Conservation (phyloP, 2,113 vertebrate species). For the Macquaria ambigua region DNA sequence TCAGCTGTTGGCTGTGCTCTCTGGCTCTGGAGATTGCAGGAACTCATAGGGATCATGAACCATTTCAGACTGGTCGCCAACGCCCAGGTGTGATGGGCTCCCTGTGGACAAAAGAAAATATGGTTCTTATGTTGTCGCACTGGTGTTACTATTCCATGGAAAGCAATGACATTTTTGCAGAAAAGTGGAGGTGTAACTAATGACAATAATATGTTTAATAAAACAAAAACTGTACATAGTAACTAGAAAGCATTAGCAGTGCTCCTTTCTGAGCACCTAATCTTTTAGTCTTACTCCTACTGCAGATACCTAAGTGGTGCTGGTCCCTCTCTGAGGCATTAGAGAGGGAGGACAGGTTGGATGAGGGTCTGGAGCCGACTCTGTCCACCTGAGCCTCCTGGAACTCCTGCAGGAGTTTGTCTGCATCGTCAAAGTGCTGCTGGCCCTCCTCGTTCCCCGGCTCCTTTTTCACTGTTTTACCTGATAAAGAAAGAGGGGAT, state of each 20-base stretch:
- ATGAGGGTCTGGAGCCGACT: slow-evolving; percentile 94
- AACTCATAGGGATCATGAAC: slow-evolving; percentile 96
- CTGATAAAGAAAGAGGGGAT: slow-evolving; percentile 69
- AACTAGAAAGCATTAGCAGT: neutral
- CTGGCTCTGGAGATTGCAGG: slow-evolving; percentile 94
- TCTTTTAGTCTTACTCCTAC: neutral
- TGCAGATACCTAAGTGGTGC: slow-evolving; percentile 91
- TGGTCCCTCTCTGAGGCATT: slow-evolving; percentile 95
- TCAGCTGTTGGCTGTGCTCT: slow-evolving; percentile 85
- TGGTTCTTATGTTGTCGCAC: neutral
- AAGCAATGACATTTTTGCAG: neutral
- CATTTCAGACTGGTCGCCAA: slow-evolving; percentile 93
- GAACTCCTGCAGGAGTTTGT: slow-evolving; percentile 95
- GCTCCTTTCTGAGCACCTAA: neutral
- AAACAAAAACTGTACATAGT: neutral
- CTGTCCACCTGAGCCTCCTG: slow-evolving; percentile 94
- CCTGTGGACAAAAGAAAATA: slow-evolving; percentile 79
- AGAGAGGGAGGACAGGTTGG: slow-evolving; percentile 96
- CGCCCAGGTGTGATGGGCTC: slow-evolving; percentile 93
- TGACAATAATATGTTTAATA: neutral
- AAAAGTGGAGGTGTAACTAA: neutral
- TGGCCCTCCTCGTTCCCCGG: slow-evolving; percentile 92
- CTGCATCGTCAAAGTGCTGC: slow-evolving; percentile 91
- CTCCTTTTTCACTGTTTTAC: slow-evolving; percentile 94
- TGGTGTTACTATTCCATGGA: neutral